Base-by-base conservation (phyloP, 2,113 vertebrate genomes). In the Oceanites oceanicus region DNA sequence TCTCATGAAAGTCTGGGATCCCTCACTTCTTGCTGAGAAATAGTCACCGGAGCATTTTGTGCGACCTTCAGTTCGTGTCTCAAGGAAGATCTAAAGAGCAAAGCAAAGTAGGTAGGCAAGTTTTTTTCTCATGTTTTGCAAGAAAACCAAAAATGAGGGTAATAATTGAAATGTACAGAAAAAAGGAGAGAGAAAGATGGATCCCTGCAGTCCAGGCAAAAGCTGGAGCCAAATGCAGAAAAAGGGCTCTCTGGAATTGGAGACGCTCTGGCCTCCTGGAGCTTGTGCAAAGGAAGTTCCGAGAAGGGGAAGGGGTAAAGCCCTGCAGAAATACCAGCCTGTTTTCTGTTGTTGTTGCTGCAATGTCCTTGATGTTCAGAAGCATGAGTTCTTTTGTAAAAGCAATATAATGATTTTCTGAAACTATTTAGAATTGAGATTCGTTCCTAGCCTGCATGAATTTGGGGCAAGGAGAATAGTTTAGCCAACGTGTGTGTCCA, bases 401-500 rank as follows among this genome's bases (percentile, higher is more conserved):
- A 92, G 12, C 32, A 59, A 38, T n/a, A 21, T 25, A 71, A 82
- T 53, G 25, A 63, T 67, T 86, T 91, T 80, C 16, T 89, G 18
- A 83, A 91, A 58, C n/a, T 5, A 22, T 52, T 45, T 50, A 38
- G 47, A 86, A 86, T 30, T 47, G 58, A 76, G 16, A 29, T 38
- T 89, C 5, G 1, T 62, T 72, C 38, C n/a, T 80, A 61, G 73
- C 6, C 9, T 84, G 16, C 20, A 61, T n/a, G 44, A 52, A n/a
- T 84, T 5, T 49, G 8, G 23, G 20, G 13, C 23, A 70, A 70
- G 40, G 4, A 91, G 8, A 94, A 34, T 80, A 52, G 53, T 73
- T 18, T 56, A 70, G 52, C 10, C 44, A 77, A 47, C 26, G 4
- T 0, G 0, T 34, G 10, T 52, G 21, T 62, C 18, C 70, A 86